These are phyloP conservation scores for Phaethon lepturus DNA, from an alignment of 2,113 vertebrate species.

Conservation along the genomic window DNA sequence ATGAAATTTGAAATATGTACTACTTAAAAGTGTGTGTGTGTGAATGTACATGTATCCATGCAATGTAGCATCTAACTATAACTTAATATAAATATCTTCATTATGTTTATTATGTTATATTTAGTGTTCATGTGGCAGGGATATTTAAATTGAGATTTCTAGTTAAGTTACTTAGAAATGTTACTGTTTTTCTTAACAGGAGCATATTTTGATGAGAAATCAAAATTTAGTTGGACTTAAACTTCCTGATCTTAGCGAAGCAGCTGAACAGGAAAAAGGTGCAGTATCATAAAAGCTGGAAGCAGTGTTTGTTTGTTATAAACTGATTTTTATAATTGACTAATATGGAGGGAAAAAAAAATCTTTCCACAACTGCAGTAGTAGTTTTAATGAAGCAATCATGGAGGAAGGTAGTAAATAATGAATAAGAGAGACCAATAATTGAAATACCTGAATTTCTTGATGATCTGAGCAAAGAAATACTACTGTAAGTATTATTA, in stretches of 20 bases:
- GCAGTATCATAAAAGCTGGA: constrained; percentile 20
- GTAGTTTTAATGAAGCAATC: background rate
- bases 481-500: background rate
- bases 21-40: background rate
- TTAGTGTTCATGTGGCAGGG: background rate
- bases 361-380: background rate
- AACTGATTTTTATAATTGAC: background rate
- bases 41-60: background rate
- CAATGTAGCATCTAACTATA: background rate
- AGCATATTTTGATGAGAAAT: constrained; percentile 93
- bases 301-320: background rate
- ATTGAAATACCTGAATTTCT: background rate
- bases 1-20: background rate
- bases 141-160: background rate
- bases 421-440: background rate
- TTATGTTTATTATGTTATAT: background rate
- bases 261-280: constrained; percentile 95
- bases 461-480: background rate
- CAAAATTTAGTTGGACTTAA: constrained; percentile 90
- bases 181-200: constrained; percentile 77
- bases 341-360: background rate
- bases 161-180: background rate
- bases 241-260: constrained; percentile 93
- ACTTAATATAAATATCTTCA: background rate
- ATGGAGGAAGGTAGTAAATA: background rate